These are phyloP conservation scores for Orthonychiurus folsomi DNA, from an alignment of 2,888 invertebrate species.

Conservation along the genomic window DNA sequence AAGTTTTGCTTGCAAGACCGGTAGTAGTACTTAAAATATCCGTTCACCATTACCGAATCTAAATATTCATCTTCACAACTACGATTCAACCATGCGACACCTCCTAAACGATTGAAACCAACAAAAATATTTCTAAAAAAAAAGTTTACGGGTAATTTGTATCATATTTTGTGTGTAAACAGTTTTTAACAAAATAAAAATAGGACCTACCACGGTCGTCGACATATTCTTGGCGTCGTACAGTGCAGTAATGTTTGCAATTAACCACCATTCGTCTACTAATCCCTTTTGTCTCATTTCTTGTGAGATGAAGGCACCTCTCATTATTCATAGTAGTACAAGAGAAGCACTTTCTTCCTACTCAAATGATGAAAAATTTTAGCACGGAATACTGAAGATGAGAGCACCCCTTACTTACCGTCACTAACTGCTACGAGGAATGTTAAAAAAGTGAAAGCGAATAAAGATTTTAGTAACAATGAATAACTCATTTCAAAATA, in stretches of 20 bases:
- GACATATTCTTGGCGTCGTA: not conserved
- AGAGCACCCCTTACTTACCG: not conserved
- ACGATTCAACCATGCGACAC: conserved; percentile 12
- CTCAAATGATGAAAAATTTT: not conserved
- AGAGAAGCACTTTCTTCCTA: conserved; percentile 6
- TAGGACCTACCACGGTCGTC: conserved; percentile 4
- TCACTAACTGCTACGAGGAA: not conserved
- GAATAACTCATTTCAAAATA: not conserved
- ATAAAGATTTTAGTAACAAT: not conserved
- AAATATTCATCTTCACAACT: conserved; percentile 14
- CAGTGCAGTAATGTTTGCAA: no score
- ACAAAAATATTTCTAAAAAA: not conserved
- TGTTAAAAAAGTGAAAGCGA: not conserved
- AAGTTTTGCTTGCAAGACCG: conserved; percentile 16
- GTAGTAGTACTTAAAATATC: conserved; percentile 17
- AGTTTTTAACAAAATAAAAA: no score
- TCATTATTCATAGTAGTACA: not conserved
- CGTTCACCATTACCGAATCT: conserved; percentile 9
- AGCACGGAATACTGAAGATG: not conserved
- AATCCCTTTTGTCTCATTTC: no score
- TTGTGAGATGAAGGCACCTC: not conserved
- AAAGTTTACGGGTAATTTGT: no score
- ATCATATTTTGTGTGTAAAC: no score
- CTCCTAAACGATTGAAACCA: conserved; percentile 3
- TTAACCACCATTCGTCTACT: no score